phyloP scores from a whole-genome alignment of 1,140 invertebrate genomes.

The Nymphalis io region DNA sequence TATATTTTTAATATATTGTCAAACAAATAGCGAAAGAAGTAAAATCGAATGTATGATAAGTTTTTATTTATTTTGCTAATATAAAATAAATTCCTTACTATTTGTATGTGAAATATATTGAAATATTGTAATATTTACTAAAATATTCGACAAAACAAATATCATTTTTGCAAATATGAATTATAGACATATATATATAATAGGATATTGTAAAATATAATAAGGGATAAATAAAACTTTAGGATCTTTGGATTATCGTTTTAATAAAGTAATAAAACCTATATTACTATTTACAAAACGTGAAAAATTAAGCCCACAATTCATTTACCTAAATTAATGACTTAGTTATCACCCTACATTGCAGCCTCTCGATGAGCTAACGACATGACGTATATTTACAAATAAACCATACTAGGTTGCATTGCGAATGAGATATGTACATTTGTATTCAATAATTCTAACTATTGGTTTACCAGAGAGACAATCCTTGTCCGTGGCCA shows the following conservation, averaged over 20 bases:
- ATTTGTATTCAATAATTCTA: neutral
- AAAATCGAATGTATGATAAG: no score
- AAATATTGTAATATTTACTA: no score
- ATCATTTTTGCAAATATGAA: neutral
- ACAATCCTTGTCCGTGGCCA: constrained; percentile 45
- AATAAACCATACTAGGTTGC: constrained; percentile 53
- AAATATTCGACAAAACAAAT: neutral
- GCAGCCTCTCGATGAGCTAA: constrained; percentile 77
- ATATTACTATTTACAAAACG: constrained; percentile 75
- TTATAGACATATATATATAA: no score
- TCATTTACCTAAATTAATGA: constrained; percentile 72
- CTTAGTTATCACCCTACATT: constrained; percentile 78
- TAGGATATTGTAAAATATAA: neutral
- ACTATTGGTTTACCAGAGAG: constrained; percentile 47
- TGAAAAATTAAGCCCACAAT: constrained; percentile 48
- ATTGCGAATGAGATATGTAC: constrained; percentile 36
- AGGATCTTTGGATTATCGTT: constrained; percentile 67
- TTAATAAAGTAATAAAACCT: constrained; percentile 63
- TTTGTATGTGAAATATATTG: no score
- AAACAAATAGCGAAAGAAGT: no score
- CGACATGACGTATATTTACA: constrained; percentile 63
- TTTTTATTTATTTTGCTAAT: no score
- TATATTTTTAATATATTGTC: no score
- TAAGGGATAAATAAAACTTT: constrained; percentile 42
- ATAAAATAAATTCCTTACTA: no score